Conservation (phyloP, 2,113 vertebrate genomes). For the Syngnathus scovelli region DNA sequence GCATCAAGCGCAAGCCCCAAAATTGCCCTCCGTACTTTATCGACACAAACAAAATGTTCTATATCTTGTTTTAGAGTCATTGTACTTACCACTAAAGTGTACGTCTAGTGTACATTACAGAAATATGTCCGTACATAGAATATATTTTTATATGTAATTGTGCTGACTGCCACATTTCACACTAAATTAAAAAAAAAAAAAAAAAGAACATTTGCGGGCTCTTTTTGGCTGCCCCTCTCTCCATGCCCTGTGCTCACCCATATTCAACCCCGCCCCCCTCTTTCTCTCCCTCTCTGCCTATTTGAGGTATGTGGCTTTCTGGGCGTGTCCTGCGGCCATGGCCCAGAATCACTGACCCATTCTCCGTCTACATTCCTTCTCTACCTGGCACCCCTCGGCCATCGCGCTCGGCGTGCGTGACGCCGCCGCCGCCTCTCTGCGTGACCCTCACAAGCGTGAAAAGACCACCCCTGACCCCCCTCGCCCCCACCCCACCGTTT, state of each 20-base stretch:
- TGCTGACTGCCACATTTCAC: neutral
- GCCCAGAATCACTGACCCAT: conserved; percentile 55
- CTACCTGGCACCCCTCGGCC: conserved; percentile 40
- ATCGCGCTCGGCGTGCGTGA: conserved; percentile 12
- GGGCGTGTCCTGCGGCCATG: conserved; percentile 50
- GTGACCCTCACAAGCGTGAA: conserved; percentile 5
- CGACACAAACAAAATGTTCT: neutral
- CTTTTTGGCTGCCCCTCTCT: neutral
- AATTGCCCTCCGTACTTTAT: neutral
- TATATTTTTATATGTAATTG: neutral
- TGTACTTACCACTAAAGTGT: neutral
- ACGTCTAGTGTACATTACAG: too few species aligned
- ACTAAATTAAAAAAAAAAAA: neutral
- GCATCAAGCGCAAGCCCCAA: neutral
- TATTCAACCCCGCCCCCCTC: conserved; percentile 12
- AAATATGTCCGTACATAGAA: neutral
- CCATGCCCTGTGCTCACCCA: conserved; percentile 35
- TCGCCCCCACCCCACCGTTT: conserved; percentile 34
- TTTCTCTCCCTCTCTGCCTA: conserved; percentile 35
- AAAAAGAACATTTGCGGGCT: neutral
- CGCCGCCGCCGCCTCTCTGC: conserved; percentile 7
- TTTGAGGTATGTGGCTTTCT: conserved; percentile 63
- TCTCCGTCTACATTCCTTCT: conserved; percentile 39
- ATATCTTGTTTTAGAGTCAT: neutral
- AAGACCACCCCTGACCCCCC: conserved; percentile 18